A percentile compares a stretch with the other conserved stretches of the same genome.
These are phyloP conservation scores for Ophiodon elongatus DNA, from an alignment of 2,113 vertebrate species.

Conservation along the genomic window DNA sequence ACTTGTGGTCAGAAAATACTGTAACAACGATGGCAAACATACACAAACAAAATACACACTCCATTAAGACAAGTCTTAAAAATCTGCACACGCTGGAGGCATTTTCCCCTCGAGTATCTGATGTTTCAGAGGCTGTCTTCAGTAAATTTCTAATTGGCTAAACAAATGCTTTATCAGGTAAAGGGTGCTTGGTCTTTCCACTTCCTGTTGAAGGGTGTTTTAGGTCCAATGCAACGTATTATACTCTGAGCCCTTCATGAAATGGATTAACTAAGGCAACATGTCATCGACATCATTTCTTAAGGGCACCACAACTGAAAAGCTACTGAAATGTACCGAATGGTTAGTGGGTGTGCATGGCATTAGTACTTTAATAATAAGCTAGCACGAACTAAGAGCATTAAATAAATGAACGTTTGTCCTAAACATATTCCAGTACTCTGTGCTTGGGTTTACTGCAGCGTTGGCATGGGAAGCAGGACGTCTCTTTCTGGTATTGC, in stretches of 20 bases:
- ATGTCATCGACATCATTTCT: slow-evolving; percentile 45
- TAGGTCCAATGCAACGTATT: slow-evolving; percentile 68
- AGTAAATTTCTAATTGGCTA: slow-evolving; percentile 65
- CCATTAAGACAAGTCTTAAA: slow-evolving; percentile 58
- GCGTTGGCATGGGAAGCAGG: slow-evolving; percentile 49
- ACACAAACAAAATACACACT: slow-evolving; percentile 58
- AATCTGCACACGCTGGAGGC: slow-evolving; percentile 68
- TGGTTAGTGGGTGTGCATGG: slow-evolving; percentile 30
- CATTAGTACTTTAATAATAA: slow-evolving; percentile 32
- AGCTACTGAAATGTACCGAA: slow-evolving; percentile 26
- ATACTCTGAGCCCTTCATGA: slow-evolving; percentile 69
- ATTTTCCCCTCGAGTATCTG: slow-evolving; percentile 13
- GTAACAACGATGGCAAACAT: slow-evolving; percentile 54
- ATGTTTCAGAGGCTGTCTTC: slow-evolving; percentile 35
- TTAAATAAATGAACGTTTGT: slow-evolving; percentile 17
- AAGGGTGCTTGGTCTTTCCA: slow-evolving; percentile 65
- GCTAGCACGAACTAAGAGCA: neutral
- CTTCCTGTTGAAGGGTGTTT: slow-evolving; percentile 61
- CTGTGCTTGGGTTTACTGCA: slow-evolving; percentile 67
- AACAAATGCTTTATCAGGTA: slow-evolving; percentile 72
- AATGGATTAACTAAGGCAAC: slow-evolving; percentile 81
- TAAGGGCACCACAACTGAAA: slow-evolving; percentile 51
- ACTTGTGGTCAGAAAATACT: slow-evolving; percentile 32
- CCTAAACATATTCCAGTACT: slow-evolving; percentile 51
- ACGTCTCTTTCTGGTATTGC: slow-evolving; percentile 39